Base-by-base conservation (phyloP, 2,113 vertebrate species). In the Lontra canadensis region DNA sequence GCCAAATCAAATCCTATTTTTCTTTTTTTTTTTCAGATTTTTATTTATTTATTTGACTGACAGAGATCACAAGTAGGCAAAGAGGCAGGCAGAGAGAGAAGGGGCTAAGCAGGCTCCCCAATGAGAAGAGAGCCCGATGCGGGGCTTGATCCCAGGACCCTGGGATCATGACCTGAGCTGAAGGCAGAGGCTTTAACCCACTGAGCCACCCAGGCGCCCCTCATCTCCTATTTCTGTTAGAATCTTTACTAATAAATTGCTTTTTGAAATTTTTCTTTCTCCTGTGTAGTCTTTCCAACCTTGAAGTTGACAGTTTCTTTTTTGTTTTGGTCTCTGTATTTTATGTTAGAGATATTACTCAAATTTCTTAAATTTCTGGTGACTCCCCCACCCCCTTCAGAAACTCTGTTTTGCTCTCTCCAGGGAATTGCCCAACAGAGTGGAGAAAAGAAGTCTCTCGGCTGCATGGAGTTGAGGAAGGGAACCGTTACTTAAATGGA, bases 251-350 rank as follows among this genome's bases (percentile, higher is more conserved):
- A 85, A 84, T 83, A 90, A 67, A 90, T 86, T 87, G 42, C 44
- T 93, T 42, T 93, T 90, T 95, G 67, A 88, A 88, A 57, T 7
- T 69, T 89, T 96, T 67, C 39, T 80, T 93, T 71, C 87, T 83
- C 67, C 78, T 79, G 21, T 5, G 71, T 86, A 42, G 73, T 49
- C 73, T 80, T 52, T 97, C 69, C 65, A 49, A 85, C 63, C 39
- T 86, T 34, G 11, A 88, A 94, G 18, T 79, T 94, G 20, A 21
- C 84, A 65, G 2, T 84, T 93, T 73, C 21, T 23, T 59, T 91
- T 90, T 88, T 90, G 25, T 36, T 88, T 88, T 96, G n/a, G 15
- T 29, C n/a, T 90, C 39, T 95, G 26, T 39, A 49, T 57, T 97
- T 95, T 95, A 87, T 90, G 4, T 88, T 49, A 83, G 42, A 47